Base-by-base conservation (phyloP, 2,797 vertebrate genomes). In the Melanogrammus aeglefinus region DNA sequence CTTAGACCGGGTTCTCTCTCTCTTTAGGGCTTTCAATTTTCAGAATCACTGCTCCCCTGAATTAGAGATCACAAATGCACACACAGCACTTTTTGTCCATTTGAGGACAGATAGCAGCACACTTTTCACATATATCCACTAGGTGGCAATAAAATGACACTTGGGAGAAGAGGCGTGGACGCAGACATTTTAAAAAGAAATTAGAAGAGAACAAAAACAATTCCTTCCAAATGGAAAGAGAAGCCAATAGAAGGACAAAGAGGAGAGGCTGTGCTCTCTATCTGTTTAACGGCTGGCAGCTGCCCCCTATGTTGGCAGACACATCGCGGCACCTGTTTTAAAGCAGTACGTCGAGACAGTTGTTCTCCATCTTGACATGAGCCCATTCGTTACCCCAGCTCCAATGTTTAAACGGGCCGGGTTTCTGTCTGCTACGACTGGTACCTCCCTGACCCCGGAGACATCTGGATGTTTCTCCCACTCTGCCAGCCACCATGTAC, bases 381-480 rank as follows among this genome's bases (percentile, higher is more conserved):
- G 27, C 36, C 33, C 74, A 27, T 1, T 57, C 95, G n/a, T 96
- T 95, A 99, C 98, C 97, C 96, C 97, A 84, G 96, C 96, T 89
- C 98, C 97, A 79, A 99, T 96, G 94, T 97, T 99, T 88, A 99
- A 95, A 82, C 98, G 96, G 79, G 97, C 96, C n/a, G 0, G 98
- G 98, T 77, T 99, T 98, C 90, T 99, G 97, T 93, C 98, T 94
- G 90, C 97, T 99, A 89, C 98, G 96, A 90, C 97, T 98, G 83
- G 98, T n/a, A 99, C 89, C 98, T 94, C n/a, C 91, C 98, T 95
- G 88, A 99, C 97, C 77, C 98, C 98, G 86, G 99, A 99, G 87
- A 99, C 96, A 93, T 99, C 98, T 88, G 98, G 98, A 92, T 99
- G 98, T 86, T 99, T 97, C 89, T 99, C 98, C 98, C 98, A 99